phyloP scores from a whole-genome alignment of 2,113 vertebrate genomes.

The Pterocles orientalis region DNA sequence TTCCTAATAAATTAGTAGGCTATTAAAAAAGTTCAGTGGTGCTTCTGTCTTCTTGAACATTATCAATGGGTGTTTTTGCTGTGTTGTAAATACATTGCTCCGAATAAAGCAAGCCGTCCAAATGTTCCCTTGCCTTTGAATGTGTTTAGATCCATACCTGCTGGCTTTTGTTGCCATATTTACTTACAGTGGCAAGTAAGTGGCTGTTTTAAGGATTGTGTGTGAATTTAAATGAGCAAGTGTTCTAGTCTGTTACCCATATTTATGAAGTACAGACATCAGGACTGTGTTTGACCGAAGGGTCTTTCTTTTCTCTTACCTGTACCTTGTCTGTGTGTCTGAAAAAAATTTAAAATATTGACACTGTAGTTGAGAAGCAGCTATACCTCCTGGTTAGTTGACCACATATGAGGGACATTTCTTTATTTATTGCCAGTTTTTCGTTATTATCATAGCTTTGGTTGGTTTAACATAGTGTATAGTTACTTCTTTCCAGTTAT shows the following conservation, averaged over 20 bases:
- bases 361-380: not conserved
- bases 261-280: not conserved
- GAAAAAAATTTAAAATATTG: not conserved
- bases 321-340: not conserved
- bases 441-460: slow-evolving; percentile 33
- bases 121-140: not conserved
- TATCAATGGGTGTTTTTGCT: not conserved
- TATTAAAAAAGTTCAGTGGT: not conserved
- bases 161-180: not conserved
- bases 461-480: not conserved
- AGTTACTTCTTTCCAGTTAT: slow-evolving; percentile 7
- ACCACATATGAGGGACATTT: not conserved
- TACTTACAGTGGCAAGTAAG: not conserved
- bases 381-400: not conserved
- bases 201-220: not conserved
- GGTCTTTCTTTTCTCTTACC: not conserved
- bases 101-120: not conserved
- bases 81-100: not conserved
- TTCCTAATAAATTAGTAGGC: not conserved
- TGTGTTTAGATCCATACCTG: not conserved
- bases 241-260: not conserved
- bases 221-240: not conserved
- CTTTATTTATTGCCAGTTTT: not conserved
- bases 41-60: not conserved
- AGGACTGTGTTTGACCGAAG: not conserved